Evolutionary conservation across 1,140 invertebrate species (phyloP), one percentile per base, ranked within the genome.

Genomic region (Rhopalosiphum padi): DNA sequence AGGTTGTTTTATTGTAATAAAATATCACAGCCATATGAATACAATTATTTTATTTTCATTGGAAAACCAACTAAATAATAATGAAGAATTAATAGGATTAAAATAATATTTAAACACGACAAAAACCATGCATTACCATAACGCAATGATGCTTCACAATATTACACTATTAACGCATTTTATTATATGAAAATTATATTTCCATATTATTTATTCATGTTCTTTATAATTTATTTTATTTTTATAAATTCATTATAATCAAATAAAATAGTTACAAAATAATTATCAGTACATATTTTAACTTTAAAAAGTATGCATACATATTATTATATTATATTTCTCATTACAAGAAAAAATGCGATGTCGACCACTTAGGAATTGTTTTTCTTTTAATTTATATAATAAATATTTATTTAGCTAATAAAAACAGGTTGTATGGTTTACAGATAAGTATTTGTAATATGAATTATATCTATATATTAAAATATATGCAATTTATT

Each of bases 1-100:
- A 86, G 43, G 41, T 86, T 41, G 82, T 86, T 46, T 86, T 77
- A 77, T 86, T 46, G 85, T 86, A 86, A 46, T 86, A 25, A 37
- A 25, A 86, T 41, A 41, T 11, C 37, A 41, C 82, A 25, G 9
- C 23, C 22, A 86, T 43, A 86, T 86, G 37, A 86, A 41, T 86
- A 86, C 22, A 43, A 86, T 25, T 41, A 86, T 41, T 43, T 86
- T 9, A 86, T 41, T 41, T 86, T 86, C 23, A 41, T 86, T 23
- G 82, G 82, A 41, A 41, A 37, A 83, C 60, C 60, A 18, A 77
- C 60, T 77, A n/a, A 77, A 77, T 77, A 77, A 77, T 77, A 77
- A 77, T 77, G 60, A 77, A 18, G 30, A n/a, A 77, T 77, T 77
- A 77, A 77, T 77, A n/a, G 30, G 60, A 77, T 77, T 77, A 18